phyloP scores from a whole-genome alignment of 2,797 vertebrate genomes.

The Schizopygopsis pylzovi region DNA sequence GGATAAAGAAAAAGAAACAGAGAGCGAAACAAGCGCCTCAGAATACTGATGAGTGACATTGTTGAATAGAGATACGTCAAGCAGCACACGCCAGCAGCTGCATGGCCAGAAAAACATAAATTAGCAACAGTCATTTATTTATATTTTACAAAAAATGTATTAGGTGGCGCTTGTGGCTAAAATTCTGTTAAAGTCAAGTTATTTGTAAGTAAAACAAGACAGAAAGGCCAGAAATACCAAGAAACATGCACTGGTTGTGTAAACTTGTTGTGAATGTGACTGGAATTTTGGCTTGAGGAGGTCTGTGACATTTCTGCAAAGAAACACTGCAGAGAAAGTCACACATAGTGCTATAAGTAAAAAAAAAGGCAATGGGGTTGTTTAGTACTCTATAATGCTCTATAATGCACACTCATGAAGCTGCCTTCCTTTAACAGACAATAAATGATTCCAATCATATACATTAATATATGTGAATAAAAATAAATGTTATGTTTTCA shows the following conservation, averaged over 20 bases:
- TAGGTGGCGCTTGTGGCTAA: not conserved
- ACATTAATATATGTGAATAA: not conserved
- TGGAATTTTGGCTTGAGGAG: constrained; percentile 1
- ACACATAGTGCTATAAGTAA: not conserved
- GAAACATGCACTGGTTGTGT: not conserved
- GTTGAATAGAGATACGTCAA: constrained; percentile 20
- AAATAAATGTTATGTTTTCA: not conserved
- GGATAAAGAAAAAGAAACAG: constrained; percentile 8
- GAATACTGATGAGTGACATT: constrained; percentile 56
- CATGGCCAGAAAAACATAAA: constrained; percentile 10
- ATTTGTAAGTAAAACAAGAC: not conserved
- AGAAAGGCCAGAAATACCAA: constrained; percentile 1
- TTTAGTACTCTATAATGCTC: not conserved
- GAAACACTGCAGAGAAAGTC: not conserved
- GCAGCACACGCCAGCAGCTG: constrained; percentile 33
- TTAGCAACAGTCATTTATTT: not conserved
- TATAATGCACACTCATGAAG: not conserved
- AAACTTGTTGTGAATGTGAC: not conserved
- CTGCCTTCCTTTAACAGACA: not conserved
- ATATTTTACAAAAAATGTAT: too few relatives aligned
- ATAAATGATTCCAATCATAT: not conserved
- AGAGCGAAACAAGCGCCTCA: constrained; percentile 23
- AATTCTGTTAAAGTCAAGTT: not conserved
- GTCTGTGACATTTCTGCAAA: not conserved
- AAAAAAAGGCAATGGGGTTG: not conserved